Conservation (phyloP, 2,797 vertebrate species). For the Acanthopagrus latus region DNA sequence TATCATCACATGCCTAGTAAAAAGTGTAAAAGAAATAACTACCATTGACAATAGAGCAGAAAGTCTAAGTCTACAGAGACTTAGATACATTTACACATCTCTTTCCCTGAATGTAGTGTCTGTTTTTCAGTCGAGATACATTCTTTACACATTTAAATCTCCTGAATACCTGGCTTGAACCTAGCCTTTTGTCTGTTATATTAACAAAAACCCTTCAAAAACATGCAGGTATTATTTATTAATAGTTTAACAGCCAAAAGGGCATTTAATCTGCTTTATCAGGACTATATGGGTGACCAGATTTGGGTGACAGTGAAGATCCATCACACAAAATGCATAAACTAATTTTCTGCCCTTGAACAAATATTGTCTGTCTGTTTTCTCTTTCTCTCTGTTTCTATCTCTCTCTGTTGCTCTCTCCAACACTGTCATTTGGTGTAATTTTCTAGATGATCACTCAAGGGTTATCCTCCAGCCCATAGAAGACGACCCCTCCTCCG, state of each 20-base stretch:
- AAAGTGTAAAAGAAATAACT: not conserved
- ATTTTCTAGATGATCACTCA: slow-evolving; percentile 94
- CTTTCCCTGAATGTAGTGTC: not conserved
- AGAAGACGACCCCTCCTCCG: slow-evolving; percentile 98
- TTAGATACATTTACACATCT: not conserved
- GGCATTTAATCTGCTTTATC: not conserved
- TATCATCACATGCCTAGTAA: too few species aligned
- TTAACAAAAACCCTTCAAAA: not conserved
- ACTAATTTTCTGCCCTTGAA: not conserved
- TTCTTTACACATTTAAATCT: not conserved
- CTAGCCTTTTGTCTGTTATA: not conserved
- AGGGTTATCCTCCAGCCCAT: slow-evolving; percentile 99
- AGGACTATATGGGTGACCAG: not conserved
- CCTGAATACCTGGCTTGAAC: not conserved
- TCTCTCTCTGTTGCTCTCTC: slow-evolving; percentile 2
- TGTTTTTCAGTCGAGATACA: not conserved
- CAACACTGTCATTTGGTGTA: slow-evolving; percentile 11
- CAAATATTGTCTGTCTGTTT: not conserved
- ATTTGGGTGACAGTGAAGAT: not conserved
- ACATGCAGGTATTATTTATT: not conserved
- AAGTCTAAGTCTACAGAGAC: not conserved
- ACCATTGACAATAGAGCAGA: not conserved
- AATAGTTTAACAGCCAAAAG: not conserved
- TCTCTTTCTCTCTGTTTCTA: not conserved
- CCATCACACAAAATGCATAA: not conserved